phyloP scores from a whole-genome alignment of 1,140 invertebrate species.

The Andrena cerasifolii region DNA sequence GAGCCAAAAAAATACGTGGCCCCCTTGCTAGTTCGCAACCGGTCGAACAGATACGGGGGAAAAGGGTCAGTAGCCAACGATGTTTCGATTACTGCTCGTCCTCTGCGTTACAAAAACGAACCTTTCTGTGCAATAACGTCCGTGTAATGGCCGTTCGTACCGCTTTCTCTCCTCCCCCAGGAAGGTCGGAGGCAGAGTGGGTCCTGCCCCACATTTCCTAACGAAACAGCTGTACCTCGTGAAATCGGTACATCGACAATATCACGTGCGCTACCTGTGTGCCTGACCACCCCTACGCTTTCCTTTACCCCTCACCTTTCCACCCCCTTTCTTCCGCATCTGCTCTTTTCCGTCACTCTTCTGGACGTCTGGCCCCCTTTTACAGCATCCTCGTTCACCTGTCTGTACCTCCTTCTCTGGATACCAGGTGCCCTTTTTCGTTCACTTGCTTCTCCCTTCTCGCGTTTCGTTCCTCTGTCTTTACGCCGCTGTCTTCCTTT shows the following conservation, averaged over 20 bases:
- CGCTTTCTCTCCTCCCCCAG: not conserved
- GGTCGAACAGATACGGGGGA: not conserved
- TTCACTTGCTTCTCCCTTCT: not conserved
- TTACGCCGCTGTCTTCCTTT: not conserved
- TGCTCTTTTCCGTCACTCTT: not conserved
- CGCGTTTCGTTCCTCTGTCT: not conserved
- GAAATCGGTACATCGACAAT: conserved; percentile 30
- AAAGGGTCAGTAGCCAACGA: conserved; percentile 1
- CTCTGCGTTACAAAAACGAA: conserved; percentile 25
- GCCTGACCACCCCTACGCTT: not conserved
- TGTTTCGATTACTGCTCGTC: conserved; percentile 43
- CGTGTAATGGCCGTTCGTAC: conserved; percentile 19
- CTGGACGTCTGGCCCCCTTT: not conserved
- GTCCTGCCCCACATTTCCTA: too few relatives aligned
- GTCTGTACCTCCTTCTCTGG: not conserved
- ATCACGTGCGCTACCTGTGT: not conserved
- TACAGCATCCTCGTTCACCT: not conserved
- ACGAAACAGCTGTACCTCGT: conserved; percentile 9
- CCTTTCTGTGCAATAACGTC: conserved; percentile 35
- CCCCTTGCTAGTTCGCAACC: not conserved
- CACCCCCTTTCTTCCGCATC: not conserved
- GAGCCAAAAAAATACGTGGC: too few relatives aligned
- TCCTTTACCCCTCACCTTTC: not conserved
- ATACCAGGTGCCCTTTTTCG: conserved; percentile 4
- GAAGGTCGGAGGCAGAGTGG: too few relatives aligned